Evolutionary conservation across 2,888 invertebrate species (phyloP).

Genomic region (Brenthis hecate): DNA sequence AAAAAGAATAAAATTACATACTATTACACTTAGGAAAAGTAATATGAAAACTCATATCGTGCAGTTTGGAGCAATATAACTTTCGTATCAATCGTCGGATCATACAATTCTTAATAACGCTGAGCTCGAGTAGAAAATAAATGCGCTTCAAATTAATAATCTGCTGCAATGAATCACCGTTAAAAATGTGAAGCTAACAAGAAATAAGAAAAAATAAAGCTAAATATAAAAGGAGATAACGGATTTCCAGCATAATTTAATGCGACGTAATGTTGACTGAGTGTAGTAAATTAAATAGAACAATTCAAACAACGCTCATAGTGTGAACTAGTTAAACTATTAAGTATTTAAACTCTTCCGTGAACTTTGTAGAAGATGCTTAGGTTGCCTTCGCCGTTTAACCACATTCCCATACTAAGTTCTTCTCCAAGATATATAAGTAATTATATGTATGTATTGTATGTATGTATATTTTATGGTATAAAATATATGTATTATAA

Average conservation of each 20-base stretch:
- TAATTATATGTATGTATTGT: no score
- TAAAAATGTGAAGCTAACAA: constrained; percentile 32
- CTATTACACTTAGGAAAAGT: no score
- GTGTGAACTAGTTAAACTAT: constrained; percentile 60
- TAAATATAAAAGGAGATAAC: constrained; percentile 43
- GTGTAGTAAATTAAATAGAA: constrained; percentile 55
- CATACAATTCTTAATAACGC: not conserved
- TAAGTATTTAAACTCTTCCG: constrained; percentile 53
- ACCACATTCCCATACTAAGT: constrained; percentile 47
- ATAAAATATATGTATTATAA: no score
- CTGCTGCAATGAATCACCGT: constrained; percentile 38
- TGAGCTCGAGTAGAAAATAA: constrained; percentile 2
- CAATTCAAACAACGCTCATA: constrained; percentile 55
- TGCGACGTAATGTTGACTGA: constrained; percentile 26
- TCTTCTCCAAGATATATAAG: constrained; percentile 38
- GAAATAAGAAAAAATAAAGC: constrained; percentile 34
- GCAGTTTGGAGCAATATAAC: not conserved
- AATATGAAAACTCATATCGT: not conserved
- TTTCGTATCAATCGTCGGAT: not conserved
- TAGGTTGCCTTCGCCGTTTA: constrained; percentile 43
- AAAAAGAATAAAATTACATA: no score
- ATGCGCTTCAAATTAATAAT: constrained; percentile 23
- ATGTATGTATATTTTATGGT: no score
- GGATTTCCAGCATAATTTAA: constrained; percentile 29
- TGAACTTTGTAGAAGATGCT: constrained; percentile 51